phyloP scores from a whole-genome alignment of 2,888 invertebrate genomes.

The Rhagophthalmus giganteus region DNA sequence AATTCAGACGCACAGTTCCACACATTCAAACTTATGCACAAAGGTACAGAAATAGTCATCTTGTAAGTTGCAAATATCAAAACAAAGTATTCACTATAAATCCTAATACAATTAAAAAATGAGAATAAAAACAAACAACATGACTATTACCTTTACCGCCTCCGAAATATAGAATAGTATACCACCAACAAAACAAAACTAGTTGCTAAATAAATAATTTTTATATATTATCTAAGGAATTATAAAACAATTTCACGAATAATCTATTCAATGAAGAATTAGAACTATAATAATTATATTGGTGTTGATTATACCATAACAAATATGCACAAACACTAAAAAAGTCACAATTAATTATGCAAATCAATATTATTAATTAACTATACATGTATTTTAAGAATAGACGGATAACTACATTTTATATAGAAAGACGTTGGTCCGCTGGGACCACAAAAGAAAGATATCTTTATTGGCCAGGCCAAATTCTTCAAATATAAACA shows the following conservation, averaged over 20 bases:
- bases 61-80: conserved; percentile 5
- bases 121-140: conserved; percentile 3
- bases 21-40: conserved; percentile 2
- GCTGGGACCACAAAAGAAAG: conserved; percentile 20
- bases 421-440: conserved; percentile 21
- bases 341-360: conserved; percentile 16
- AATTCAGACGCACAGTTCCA: conserved; percentile 3
- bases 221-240: conserved; percentile 25
- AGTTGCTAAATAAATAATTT: conserved; percentile 30
- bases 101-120: neutral
- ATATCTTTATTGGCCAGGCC: conserved; percentile 19
- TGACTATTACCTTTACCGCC: conserved; percentile 7
- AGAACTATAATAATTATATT: conserved; percentile 29
- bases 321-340: conserved; percentile 22
- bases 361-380: conserved; percentile 24
- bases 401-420: conserved; percentile 38
- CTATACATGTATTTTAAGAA: conserved; percentile 28
- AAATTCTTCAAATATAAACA: conserved; percentile 15
- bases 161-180: no score
- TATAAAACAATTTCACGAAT: conserved; percentile 20
- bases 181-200: conserved; percentile 5
- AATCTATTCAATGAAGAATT: no score
- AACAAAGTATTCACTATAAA: conserved; percentile 2
- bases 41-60: conserved; percentile 2
- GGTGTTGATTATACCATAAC: conserved; percentile 36